Evolutionary conservation across 2,113 vertebrate species (phyloP).

Genomic region (Macheiramphus alcinus): DNA sequence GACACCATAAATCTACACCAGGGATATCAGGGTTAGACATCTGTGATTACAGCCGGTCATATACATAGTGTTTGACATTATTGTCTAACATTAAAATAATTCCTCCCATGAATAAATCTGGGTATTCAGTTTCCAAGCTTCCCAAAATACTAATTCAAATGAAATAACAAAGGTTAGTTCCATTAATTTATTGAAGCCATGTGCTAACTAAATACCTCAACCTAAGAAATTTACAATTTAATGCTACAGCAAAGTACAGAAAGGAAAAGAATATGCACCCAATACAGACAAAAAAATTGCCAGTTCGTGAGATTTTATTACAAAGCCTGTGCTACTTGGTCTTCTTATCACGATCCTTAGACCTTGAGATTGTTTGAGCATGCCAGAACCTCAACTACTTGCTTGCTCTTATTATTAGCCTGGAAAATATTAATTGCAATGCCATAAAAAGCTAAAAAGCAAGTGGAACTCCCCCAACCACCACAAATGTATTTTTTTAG

Average conservation of each 20-base stretch:
- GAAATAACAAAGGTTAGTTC: neutral
- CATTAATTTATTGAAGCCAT: neutral
- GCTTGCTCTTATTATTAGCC: neutral
- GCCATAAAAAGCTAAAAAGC: neutral
- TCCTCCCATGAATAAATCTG: neutral
- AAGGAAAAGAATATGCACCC: neutral
- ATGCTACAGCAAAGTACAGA: neutral
- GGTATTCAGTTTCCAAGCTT: neutral
- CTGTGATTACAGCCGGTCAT: neutral
- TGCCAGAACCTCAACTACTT: neutral
- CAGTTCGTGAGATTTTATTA: neutral
- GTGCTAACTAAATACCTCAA: neutral
- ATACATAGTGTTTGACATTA: neutral
- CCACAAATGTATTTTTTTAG: neutral
- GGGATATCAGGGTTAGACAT: neutral
- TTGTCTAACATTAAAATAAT: neutral
- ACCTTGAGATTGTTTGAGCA: neutral
- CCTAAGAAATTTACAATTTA: neutral
- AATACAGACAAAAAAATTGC: neutral
- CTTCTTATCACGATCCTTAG: neutral
- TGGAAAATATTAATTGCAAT: neutral
- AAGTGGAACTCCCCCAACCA: rapidly evolving
- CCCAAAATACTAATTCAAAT: neutral
- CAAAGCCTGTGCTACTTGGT: neutral
- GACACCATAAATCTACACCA: neutral